Evolutionary conservation across 2,888 invertebrate species (phyloP).

Genomic region (Luperina nickerlii): DNA sequence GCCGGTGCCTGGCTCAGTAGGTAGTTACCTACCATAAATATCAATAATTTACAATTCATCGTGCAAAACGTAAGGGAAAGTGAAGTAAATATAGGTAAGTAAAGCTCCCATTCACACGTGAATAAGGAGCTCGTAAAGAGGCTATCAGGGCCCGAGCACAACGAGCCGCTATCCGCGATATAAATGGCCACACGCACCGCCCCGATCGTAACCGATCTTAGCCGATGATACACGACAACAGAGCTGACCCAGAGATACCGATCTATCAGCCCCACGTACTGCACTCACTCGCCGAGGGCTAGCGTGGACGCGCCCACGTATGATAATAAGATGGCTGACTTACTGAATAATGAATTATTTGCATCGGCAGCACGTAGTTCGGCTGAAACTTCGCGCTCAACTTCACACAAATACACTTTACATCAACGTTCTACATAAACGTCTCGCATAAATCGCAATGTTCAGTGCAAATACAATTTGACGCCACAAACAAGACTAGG

Average conservation of each 20-base stretch:
- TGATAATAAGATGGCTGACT: constrained; percentile 25
- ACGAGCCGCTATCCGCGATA: constrained; percentile 5
- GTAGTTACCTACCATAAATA: background rate
- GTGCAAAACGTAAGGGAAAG: background rate
- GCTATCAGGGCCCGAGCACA: background rate
- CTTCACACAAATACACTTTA: constrained; percentile 12
- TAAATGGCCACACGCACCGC: constrained; percentile 15
- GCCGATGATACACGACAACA: constrained; percentile 19
- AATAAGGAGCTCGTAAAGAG: constrained; percentile 24
- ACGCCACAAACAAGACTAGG: background rate
- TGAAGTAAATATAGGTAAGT: constrained; percentile 4
- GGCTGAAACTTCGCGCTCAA: constrained; percentile 5
- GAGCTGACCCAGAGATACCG: background rate
- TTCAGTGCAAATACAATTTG: constrained; percentile 5
- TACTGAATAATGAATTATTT: constrained; percentile 34
- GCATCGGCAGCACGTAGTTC: background rate
- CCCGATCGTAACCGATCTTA: constrained; percentile 19
- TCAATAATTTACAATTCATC: background rate
- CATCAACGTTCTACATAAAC: constrained; percentile 1
- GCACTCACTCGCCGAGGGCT: background rate
- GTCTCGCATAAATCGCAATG: background rate
- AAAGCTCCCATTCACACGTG: constrained; percentile 16
- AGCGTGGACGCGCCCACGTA: background rate
- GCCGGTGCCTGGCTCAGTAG: background rate
- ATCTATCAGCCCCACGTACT: constrained; percentile 14